Conservation (phyloP, 1,140 invertebrate species). For the Delia radicum region DNA sequence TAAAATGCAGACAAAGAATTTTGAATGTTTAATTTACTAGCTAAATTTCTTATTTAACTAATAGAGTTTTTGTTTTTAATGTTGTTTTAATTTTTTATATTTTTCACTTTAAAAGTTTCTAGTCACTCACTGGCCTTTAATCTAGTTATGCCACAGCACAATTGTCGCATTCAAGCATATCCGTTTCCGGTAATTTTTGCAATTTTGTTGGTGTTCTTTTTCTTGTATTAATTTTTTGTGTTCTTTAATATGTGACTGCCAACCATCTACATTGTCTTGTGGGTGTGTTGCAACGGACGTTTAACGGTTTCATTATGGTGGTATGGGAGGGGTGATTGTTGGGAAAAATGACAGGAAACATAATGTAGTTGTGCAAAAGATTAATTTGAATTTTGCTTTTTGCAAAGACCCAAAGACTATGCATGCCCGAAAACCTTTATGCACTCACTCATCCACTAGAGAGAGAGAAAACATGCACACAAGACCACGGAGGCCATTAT, state of each 20-base stretch:
- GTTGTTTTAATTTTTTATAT: neutral
- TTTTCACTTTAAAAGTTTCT: neutral
- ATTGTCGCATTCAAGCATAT: slow-evolving; percentile 24
- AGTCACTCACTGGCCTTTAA: slow-evolving; percentile 5
- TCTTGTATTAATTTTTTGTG: neutral
- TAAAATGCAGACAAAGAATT: too few species aligned
- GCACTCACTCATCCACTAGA: too few species aligned
- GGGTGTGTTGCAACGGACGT: slow-evolving; percentile 3
- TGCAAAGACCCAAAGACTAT: neutral
- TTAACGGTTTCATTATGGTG: neutral
- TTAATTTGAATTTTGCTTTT: slow-evolving; percentile 15
- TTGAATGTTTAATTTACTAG: neutral
- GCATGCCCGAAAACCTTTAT: neutral
- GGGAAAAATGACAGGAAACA: slow-evolving; percentile 20
- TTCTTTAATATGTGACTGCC: neutral
- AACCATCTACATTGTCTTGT: neutral
- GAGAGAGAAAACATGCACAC: too few species aligned
- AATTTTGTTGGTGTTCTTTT: neutral
- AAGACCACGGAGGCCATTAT: neutral
- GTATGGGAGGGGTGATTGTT: neutral
- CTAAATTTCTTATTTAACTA: neutral
- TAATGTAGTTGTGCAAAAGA: slow-evolving; percentile 22
- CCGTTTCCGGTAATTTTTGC: slow-evolving; percentile 23
- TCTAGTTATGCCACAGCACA: slow-evolving; percentile 6
- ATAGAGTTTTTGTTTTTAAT: neutral